Conservation (phyloP, 1,140 invertebrate genomes). For the Thaumatotibia leucotreta region DNA sequence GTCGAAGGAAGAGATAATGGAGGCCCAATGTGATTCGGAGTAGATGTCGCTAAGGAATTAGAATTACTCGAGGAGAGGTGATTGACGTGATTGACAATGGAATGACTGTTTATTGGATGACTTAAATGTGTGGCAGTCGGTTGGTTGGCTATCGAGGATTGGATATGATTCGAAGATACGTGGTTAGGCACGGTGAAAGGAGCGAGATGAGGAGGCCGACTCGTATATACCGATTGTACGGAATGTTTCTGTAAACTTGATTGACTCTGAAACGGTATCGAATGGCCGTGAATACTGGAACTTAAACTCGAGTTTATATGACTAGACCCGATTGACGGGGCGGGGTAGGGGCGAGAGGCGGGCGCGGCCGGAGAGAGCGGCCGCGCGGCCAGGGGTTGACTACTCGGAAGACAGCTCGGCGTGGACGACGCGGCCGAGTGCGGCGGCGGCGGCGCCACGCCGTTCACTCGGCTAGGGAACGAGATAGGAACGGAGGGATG, state of each 20-base stretch:
- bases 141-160: constrained; percentile 37
- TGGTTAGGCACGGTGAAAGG: constrained; percentile 63
- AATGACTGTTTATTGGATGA: constrained; percentile 58
- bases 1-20: constrained; percentile 39
- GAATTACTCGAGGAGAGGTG: constrained; percentile 46
- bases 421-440: constrained; percentile 56
- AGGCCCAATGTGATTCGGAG: constrained; percentile 50
- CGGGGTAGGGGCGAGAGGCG: constrained; percentile 52
- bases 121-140: constrained; percentile 39
- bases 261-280: constrained; percentile 64
- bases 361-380: constrained; percentile 52
- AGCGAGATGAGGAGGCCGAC: constrained; percentile 56
- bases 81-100: constrained; percentile 49
- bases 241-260: constrained; percentile 71
- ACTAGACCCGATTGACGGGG: constrained; percentile 68
- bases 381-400: constrained; percentile 46
- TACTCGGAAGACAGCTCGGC: constrained; percentile 61
- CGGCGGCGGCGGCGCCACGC: constrained; percentile 74
- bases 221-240: constrained; percentile 52
- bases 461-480: constrained; percentile 72
- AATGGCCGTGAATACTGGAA: constrained; percentile 64
- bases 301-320: constrained; percentile 68
- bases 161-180: constrained; percentile 48
- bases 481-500: constrained; percentile 78
- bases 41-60: constrained; percentile 41